Evolutionary conservation across 1,140 invertebrate species (phyloP), one percentile per base, ranked within the genome.

Genomic region (Drosophila kohkoa): DNA sequence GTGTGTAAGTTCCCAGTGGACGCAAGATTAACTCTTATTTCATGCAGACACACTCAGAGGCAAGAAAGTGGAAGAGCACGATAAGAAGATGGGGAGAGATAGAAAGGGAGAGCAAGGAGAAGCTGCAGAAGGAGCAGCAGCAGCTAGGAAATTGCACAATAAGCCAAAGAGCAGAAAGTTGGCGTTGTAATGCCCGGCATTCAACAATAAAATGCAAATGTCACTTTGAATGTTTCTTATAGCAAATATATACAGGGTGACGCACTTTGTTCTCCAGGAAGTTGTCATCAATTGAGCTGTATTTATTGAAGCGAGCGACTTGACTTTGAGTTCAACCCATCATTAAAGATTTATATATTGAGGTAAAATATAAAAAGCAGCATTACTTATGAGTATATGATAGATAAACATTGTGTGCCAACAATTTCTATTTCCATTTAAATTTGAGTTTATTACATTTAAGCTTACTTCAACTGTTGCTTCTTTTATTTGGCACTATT

Each of bases 161-260:
- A 79, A 79, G 77, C 77, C 73, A 75, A 79, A 75, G 65, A 80
- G 71, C 78, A 59, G 70, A 77, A 80, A 80, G 65, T 80, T 80
- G 75, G 60, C 49, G 49, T 78, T 80, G 78, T 80, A 80, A 80
- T 80, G 78, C 78, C 75, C 72, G 58, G 76, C 76, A 72, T 75
- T 66, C 71, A 70, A 81, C 79, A 81, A 81, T 81, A 81, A 81
- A 81, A 81, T 81, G 79, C 79, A 81, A 81, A 81, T 81, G 79
- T 79, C 75, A 69, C 72, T 75, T 81, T 77, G 74, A 77, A 77
- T 79, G 74, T 77, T 73, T 77, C 77, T 67, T 73, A 62, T 58
- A 28, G 75, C 46, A 68, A 75, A 75, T 66, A 54, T 59, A 43
- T 48, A 80, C 71, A 78, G 75, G 78, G 75, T 70, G 32, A 32